phyloP scores from a whole-genome alignment of 30 jellyfish, hydroid and myxozoan species.

The Aurelia sp. region DNA sequence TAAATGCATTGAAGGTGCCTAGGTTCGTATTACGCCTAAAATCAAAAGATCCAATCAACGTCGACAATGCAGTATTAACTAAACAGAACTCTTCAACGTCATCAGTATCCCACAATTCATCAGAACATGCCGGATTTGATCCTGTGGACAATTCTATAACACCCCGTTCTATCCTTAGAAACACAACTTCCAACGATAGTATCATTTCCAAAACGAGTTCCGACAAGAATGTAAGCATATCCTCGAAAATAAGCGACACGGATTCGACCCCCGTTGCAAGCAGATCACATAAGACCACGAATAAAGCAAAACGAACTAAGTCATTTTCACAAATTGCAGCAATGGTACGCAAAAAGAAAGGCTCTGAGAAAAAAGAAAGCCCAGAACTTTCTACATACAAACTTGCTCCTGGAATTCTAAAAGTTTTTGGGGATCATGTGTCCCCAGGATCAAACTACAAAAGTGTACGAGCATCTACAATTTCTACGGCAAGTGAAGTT shows the following conservation, averaged over 20 bases:
- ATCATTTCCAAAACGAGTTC: neutral
- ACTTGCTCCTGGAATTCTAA: conserved; percentile 96
- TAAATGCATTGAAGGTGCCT: conserved; percentile 84
- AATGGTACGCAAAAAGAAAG: conserved; percentile 85
- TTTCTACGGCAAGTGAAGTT: conserved; percentile 89
- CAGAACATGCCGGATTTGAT: neutral
- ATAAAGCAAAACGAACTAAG: conserved; percentile 46
- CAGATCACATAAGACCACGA: conserved; percentile 1
- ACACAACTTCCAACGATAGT: conserved; percentile 8
- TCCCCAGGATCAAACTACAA: conserved; percentile 97
- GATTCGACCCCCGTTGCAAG: neutral
- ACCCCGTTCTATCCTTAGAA: conserved; percentile 8
- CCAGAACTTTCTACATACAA: conserved; percentile 94
- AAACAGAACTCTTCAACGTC: neutral
- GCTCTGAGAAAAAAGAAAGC: conserved; percentile 49
- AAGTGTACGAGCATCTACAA: conserved; percentile 98
- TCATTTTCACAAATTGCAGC: conserved; percentile 50
- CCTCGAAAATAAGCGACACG: conserved; percentile 13
- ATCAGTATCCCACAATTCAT: neutral
- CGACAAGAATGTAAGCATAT: conserved; percentile 6
- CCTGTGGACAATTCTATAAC: neutral
- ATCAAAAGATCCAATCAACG: conserved; percentile 9
- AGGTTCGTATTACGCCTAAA: conserved; percentile 78
- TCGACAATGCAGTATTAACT: neutral
- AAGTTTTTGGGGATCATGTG: conserved; percentile 97